A percentile compares a stretch with the other conserved stretches of the same genome.
phyloP scores from a whole-genome alignment of 1,140 invertebrate genomes.

The Microplitis demolitor region DNA sequence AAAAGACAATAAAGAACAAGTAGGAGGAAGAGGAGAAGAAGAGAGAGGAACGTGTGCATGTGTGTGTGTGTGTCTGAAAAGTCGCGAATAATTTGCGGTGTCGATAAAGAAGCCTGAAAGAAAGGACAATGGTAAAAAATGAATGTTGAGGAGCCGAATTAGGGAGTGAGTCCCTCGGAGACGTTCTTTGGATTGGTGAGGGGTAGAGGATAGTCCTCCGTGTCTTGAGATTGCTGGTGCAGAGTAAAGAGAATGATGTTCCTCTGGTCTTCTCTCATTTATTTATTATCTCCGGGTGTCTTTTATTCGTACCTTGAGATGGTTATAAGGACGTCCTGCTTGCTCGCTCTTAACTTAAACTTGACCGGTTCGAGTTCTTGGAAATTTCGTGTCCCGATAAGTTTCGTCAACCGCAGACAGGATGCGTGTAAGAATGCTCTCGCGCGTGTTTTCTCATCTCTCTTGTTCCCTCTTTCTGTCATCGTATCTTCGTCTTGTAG shows the following conservation, averaged over 20 bases:
- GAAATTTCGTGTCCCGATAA: constrained; percentile 59
- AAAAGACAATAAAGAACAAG: not conserved
- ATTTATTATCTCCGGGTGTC: too few relatives aligned
- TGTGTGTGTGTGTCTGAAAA: not conserved
- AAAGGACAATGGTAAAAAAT: constrained; percentile 13
- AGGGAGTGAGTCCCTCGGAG: not conserved
- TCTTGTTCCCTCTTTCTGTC: not conserved
- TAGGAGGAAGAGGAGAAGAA: not conserved
- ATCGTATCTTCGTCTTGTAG: too few relatives aligned
- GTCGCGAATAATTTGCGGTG: constrained; percentile 11
- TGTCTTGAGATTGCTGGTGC: not conserved
- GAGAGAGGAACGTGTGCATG: not conserved
- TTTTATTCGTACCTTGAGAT: not conserved
- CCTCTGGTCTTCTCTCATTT: too few relatives aligned
- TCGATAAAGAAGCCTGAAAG: not conserved
- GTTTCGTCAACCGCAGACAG: constrained; percentile 60
- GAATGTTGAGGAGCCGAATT: not conserved
- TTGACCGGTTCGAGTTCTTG: constrained; percentile 39
- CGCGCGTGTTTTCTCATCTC: constrained; percentile 34
- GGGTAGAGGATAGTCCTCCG: not conserved
- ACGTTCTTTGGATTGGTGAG: not conserved
- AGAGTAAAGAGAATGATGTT: too few relatives aligned
- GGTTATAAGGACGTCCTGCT: not conserved
- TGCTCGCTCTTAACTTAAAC: not conserved
- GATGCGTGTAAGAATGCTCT: constrained; percentile 58